Evolutionary conservation across 2,113 vertebrate genomes (phyloP).

Genomic region (Poeciliopsis occidentalis): DNA sequence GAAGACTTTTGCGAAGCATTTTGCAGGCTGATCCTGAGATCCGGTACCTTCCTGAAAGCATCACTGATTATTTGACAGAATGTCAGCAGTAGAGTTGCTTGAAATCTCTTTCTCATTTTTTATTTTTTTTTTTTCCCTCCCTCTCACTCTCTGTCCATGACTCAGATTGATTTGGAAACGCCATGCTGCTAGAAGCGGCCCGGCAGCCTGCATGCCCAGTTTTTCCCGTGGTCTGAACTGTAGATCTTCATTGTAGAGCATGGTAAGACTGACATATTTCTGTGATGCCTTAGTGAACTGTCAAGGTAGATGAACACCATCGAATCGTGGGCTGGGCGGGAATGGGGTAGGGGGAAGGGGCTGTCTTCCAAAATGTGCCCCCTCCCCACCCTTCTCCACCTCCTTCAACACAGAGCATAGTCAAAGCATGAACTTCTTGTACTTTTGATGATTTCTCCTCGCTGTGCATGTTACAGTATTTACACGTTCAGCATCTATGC

Average conservation of each 20-base stretch:
- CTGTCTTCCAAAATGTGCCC: constrained; percentile 39
- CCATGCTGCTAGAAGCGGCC: background rate
- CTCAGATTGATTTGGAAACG: background rate
- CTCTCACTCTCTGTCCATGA: background rate
- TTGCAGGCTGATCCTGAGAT: background rate
- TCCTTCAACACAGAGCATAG: constrained; percentile 20
- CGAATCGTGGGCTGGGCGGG: constrained; percentile 19
- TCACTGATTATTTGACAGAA: constrained; percentile 48
- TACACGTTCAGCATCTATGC: constrained; percentile 26
- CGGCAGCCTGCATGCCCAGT: constrained; percentile 47
- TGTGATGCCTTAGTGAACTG: constrained; percentile 57
- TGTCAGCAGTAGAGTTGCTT: constrained; percentile 38
- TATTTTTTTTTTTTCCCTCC: too few relatives aligned
- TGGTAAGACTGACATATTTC: constrained; percentile 45
- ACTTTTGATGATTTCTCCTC: constrained; percentile 30
- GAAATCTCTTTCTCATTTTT: background rate
- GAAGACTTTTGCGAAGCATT: background rate
- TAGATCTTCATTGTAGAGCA: constrained; percentile 49
- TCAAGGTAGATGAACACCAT: constrained; percentile 47
- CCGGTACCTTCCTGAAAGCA: constrained; percentile 11
- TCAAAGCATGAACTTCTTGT: constrained; percentile 61
- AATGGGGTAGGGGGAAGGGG: background rate
- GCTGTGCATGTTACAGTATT: constrained; percentile 50
- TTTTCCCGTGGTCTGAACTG: constrained; percentile 32
- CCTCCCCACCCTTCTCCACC: background rate